Evolutionary conservation across 2,797 vertebrate species (phyloP), one percentile per base, ranked within the genome.

Genomic region (Argyrosomus regius): DNA sequence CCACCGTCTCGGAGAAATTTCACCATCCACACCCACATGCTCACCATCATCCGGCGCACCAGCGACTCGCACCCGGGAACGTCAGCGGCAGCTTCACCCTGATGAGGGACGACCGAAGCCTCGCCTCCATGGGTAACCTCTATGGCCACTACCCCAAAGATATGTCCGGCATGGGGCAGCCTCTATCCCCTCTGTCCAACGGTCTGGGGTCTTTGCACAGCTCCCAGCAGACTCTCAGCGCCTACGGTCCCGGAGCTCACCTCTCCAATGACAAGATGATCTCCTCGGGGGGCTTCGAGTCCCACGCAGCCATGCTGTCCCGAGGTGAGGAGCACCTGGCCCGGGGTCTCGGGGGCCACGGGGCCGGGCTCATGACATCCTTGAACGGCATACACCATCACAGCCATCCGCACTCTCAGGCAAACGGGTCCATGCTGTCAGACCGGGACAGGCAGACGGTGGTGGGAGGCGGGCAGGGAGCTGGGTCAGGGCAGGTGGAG

Each of bases 71-170:
- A 24, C 93, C 97, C 14, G 97, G 97, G 56, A 97, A 97, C 89
- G 97, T 98, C 71, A 97, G 97, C 92, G 97, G 97, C 81, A 97
- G 97, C 94, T 98, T 99, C 92, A 96, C 97, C 84, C 95, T 98
- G 77, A 97, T 98, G 97, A 96, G 98, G 45, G 98, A 98, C 87
- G 98, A 99, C 85, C 91, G 97, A 63, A 96, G 97, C 72, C 94
- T 99, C 68, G 96, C 98, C 73, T 97, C 98, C 53, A 97, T 98
- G 97, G 95, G 97, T 78, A 98, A 97, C 90, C 95, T 99, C 69
- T 99, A 99, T 78, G 95, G 97, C 87, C 98, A 98, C 94, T 99
- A 99, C 73, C 96, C 97, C 78, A 99, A 98, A 95, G 98, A 99
- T 91, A 96, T 98, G 96, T 95, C 96, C 48, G 94, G 96, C 79